Percentiles rank a stretch among this genome's conserved stretches.
These are phyloP conservation scores for Ophiodon elongatus DNA, from an alignment of 2,113 vertebrate genomes.

Conservation along the genomic window DNA sequence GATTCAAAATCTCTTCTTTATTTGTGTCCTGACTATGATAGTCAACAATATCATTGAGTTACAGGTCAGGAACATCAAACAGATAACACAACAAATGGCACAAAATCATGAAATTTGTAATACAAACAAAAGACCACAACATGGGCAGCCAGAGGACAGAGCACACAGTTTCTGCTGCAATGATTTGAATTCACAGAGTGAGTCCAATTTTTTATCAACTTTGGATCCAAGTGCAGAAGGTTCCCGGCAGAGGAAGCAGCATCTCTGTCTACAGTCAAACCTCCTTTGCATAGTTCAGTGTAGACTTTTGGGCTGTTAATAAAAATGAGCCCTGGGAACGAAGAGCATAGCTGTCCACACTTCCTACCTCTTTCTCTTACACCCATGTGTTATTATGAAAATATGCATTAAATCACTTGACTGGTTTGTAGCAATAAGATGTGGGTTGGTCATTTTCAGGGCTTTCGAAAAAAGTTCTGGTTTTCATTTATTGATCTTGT, in stretches of 20 bases:
- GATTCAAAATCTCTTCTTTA: not conserved
- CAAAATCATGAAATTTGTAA: not conserved
- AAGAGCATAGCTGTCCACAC: slow-evolving; percentile 22
- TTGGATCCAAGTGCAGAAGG: not conserved
- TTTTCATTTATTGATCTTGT: slow-evolving; percentile 44
- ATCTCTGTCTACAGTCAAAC: not conserved
- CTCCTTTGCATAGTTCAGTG: not conserved
- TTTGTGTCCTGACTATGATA: not conserved
- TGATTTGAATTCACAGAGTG: not conserved
- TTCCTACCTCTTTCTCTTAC: not conserved
- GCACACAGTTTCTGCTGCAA: not conserved
- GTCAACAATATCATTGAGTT: not conserved
- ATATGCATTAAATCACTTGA: not conserved
- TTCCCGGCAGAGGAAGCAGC: slow-evolving; percentile 16
- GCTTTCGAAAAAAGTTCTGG: not conserved
- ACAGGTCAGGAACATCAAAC: not conserved
- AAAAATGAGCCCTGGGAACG: not conserved
- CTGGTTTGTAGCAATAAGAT: slow-evolving; percentile 8
- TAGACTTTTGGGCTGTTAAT: not conserved
- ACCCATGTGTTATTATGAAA: slow-evolving; percentile 20
- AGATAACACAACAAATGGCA: not conserved
- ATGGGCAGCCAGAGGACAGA: not conserved
- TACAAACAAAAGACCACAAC: not conserved
- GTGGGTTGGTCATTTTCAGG: slow-evolving; percentile 13
- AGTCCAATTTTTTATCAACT: not conserved